These are phyloP conservation scores for Psittacus erithacus DNA, from an alignment of 2,113 vertebrate genomes.

Conservation along the genomic window DNA sequence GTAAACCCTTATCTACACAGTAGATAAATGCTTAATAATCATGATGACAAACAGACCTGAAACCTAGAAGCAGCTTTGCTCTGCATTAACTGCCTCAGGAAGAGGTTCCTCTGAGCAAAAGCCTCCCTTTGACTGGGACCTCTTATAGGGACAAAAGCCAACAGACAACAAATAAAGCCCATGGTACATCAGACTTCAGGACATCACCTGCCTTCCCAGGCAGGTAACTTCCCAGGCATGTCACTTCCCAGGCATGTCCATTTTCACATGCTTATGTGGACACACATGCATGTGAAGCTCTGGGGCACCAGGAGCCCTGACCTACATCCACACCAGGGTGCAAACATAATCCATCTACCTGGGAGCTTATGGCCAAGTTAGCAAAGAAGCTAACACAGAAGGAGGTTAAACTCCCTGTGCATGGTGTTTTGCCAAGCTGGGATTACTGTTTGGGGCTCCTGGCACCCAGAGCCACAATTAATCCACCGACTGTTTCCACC, in stretches of 20 bases:
- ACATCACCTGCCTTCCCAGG: background rate
- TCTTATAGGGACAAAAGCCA: background rate
- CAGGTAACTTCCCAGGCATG: too few species aligned
- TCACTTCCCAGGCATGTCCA: background rate
- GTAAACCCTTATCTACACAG: background rate
- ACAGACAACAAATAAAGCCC: background rate
- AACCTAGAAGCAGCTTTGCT: background rate
- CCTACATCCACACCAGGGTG: rapidly evolving
- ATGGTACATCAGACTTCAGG: rapidly evolving
- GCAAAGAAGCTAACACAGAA: background rate
- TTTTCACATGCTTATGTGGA: rapidly evolving
- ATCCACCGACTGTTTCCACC: rapidly evolving
- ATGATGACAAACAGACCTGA: background rate
- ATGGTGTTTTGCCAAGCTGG: background rate
- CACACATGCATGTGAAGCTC: rapidly evolving
- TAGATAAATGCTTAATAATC: background rate
- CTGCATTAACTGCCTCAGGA: background rate
- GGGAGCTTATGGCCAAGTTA: background rate
- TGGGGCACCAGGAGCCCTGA: background rate
- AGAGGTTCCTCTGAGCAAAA: background rate
- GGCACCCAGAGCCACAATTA: background rate
- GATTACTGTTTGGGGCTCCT: background rate
- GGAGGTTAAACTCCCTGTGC: background rate
- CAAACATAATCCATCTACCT: rapidly evolving
- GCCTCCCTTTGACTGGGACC: background rate